Percentiles rank a stretch among this genome's conserved stretches.
Evolutionary conservation across 2,797 vertebrate species (phyloP).

Genomic region (Oryzias sinensis): DNA sequence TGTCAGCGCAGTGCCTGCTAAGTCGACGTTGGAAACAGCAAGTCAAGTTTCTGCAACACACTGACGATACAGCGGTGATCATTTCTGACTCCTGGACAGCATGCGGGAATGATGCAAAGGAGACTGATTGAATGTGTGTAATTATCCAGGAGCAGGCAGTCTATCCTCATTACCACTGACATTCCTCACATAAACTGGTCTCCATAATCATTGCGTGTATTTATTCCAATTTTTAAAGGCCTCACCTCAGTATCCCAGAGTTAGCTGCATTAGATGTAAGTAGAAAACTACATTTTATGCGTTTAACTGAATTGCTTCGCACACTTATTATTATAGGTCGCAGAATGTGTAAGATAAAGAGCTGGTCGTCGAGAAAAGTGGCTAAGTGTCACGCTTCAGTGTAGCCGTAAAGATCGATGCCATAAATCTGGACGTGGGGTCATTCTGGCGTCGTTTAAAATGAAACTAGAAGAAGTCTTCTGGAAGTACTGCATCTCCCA

Average conservation of each 20-base stretch:
- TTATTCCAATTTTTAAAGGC: slow-evolving; percentile 50
- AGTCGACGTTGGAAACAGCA: slow-evolving; percentile 13
- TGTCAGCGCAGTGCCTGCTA: slow-evolving; percentile 8
- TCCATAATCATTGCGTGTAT: slow-evolving; percentile 51
- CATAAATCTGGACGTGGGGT: slow-evolving; percentile 18
- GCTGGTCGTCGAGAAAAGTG: slow-evolving; percentile 2
- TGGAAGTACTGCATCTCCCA: slow-evolving; percentile 22
- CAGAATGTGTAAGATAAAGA: background rate
- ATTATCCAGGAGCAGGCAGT: slow-evolving; percentile 56
- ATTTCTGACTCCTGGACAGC: slow-evolving; percentile 46
- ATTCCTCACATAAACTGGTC: slow-evolving; percentile 47
- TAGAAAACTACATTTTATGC: slow-evolving; percentile 12
- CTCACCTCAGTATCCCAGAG: slow-evolving; percentile 41
- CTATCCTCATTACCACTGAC: slow-evolving; percentile 62
- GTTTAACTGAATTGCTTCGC: slow-evolving; percentile 15
- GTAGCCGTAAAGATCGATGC: slow-evolving; percentile 15
- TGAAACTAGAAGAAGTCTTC: slow-evolving; percentile 23
- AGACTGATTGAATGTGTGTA: slow-evolving; percentile 52
- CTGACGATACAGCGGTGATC: slow-evolving; percentile 40
- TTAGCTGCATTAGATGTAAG: slow-evolving; percentile 7
- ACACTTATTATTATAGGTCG: slow-evolving; percentile 6
- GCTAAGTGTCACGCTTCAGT: slow-evolving; percentile 13
- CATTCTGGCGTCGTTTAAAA: slow-evolving; percentile 11
- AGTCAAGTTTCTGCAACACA: slow-evolving; percentile 21
- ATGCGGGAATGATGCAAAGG: slow-evolving; percentile 28